phyloP scores from a whole-genome alignment of 2,888 invertebrate species.

The Siphonodentalium dalli region DNA sequence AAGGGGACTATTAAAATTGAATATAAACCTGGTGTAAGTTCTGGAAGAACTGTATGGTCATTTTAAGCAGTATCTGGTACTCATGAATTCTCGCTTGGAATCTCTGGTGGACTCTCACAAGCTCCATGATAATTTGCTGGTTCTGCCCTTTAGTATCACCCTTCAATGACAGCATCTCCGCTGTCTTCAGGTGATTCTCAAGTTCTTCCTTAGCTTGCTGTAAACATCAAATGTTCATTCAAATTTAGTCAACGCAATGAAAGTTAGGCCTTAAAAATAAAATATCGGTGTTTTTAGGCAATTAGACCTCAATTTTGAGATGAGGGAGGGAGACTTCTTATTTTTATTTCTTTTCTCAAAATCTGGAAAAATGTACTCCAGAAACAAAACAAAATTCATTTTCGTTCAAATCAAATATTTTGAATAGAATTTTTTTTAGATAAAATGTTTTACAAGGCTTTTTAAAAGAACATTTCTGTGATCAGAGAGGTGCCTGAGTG shows the following conservation, averaged over 20 bases:
- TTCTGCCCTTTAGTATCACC: constrained; percentile 70
- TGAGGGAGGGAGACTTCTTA: no score
- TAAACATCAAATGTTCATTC: constrained; percentile 11
- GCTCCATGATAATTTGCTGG: constrained; percentile 73
- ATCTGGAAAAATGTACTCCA: no score
- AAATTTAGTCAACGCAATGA: neutral
- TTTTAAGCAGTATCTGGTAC: constrained; percentile 76
- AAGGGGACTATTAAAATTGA: neutral
- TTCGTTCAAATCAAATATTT: no score
- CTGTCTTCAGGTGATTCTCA: constrained; percentile 72
- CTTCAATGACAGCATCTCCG: constrained; percentile 73
- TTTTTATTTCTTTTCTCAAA: no score
- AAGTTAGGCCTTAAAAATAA: no score
- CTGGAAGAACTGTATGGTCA: constrained; percentile 76
- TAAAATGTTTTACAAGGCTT: no score
- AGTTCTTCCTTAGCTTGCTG: constrained; percentile 70
- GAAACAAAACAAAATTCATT: no score
- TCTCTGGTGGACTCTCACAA: constrained; percentile 74
- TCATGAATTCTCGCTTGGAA: constrained; percentile 75
- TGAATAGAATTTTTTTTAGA: no score
- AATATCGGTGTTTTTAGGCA: no score
- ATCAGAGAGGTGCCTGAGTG: no score
- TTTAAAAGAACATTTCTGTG: no score
- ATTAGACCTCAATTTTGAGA: no score
- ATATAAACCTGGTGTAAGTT: constrained; percentile 71